Base-by-base conservation (phyloP, 2,888 invertebrate species). In the Caenorhabditis panamensis region DNA sequence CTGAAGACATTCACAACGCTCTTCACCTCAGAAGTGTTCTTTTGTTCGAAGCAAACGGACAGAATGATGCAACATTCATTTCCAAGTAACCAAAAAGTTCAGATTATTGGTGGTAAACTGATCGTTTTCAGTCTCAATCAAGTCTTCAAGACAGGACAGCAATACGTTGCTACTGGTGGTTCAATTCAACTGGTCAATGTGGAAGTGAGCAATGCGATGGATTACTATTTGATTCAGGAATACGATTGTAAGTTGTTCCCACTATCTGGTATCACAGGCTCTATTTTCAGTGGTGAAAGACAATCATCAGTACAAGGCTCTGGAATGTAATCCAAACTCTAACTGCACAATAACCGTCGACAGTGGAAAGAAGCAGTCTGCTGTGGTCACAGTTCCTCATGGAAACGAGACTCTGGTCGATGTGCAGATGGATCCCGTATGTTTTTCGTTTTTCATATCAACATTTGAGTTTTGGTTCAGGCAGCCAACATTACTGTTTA, bases 21-120 rank as follows among this genome's bases (percentile, higher is more conserved):
- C 22, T 36, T 18, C 37, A 51, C 5, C 26, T 53, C 16, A 53
- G 64, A 54, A 64, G 64, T 41, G 24, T 24, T 26, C 41, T 64
- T 1, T n/a, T 64, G 9, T 64, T 53, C 24, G 4, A 16, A 0
- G 49, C 24, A 16, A 2, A 36, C 36, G 16, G 22, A 16, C 31
- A 31, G 41, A 18, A 18, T 20, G 51, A 31, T 13, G 11, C 41
- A 20, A 36, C 41, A 2, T 63, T 36, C 31, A 20, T 63, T 11
- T 18, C 51, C n/a, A 63, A 36, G 63, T 63, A 8, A 51, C 11
- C 13, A n/a, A n/a, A n/a, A n/a, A n/a, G n/a, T n/a, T n/a, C n/a
- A 31, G 31, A 41, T 41, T 41, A 6, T 41, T 31, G 31, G 13
- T 13, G 11, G 2, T 11, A 6, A 41, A 41, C 8, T 13, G 11